Base-by-base conservation (phyloP, 2,113 vertebrate species). In the Podocnemis expansa region DNA sequence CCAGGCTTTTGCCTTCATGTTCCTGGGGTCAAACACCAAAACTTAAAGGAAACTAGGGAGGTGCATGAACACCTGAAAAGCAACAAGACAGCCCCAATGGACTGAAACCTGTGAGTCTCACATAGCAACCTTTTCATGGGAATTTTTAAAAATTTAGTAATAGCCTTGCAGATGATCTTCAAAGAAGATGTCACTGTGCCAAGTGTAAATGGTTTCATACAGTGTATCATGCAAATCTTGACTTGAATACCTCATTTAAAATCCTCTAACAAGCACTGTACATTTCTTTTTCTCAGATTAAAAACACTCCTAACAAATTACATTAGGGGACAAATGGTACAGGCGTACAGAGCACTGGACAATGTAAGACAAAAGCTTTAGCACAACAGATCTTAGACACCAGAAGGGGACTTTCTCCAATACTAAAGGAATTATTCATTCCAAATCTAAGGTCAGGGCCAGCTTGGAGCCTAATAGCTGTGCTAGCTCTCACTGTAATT, bases 1-100 rank as follows among this genome's bases (percentile, higher is more conserved):
- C 0, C 19, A 22, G 11, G 4, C 8, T 1, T 75, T 8, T 1
- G 0, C 0, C 4, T 87, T 29, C 11, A 1, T 6, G 1, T 55
- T 22, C 38, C 5, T 8, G 13, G 7, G 0, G 16, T 8, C 5
- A 55, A 67, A 70, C 63, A 70, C n/a, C 63, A 70, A 38, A 70
- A 70, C n/a, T n/a, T 70, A 70, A 34, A 56, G 3, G 58, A 19
- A 29, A 75, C 8, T 3, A 34, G 56, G 13, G 38, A 1, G 4
- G 1, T 4, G 2, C 27, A 34, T 8, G 67, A 6, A 0, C 1
- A 6, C 7, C 8, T 25, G 16, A 47, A 16, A 55, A 45, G 4
- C n/a, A n/a, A 0, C 16, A 8, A n/a, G n/a, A n/a, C n/a, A n/a
- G n/a, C 16, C 34, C 29, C 31, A n/a, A n/a, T 5, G 13, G 3